These are phyloP conservation scores for Falco punctatus DNA, from an alignment of 2,113 vertebrate genomes.

Conservation along the genomic window DNA sequence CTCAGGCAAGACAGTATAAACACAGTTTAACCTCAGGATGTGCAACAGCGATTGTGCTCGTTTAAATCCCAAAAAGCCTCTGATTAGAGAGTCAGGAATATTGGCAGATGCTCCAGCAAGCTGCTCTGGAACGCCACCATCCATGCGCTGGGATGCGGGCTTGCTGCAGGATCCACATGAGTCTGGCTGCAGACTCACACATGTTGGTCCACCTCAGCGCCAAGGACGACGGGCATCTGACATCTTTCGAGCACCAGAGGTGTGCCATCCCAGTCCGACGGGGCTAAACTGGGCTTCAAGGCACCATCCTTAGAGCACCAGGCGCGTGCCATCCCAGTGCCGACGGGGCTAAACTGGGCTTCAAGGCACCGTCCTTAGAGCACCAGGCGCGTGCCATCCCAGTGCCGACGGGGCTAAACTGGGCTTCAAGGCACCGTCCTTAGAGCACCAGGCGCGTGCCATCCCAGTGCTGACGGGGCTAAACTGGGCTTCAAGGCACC, in stretches of 20 bases:
- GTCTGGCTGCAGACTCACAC: neutral
- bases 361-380: no score
- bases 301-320: no score
- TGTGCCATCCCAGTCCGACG: neutral
- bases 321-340: no score
- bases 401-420: no score
- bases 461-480: no score
- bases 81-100: neutral
- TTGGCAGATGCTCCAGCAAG: neutral
- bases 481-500: no score
- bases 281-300: neutral
- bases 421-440: no score
- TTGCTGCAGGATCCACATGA: neutral
- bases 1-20: neutral
- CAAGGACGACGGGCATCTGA: neutral
- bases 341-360: no score
- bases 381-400: no score
- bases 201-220: fast-evolving
- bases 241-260: neutral
- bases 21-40: neutral
- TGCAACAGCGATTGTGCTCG: neutral
- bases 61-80: neutral
- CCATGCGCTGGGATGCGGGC: neutral
- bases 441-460: no score
- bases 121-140: neutral